These are phyloP conservation scores for Eristalis intricaria DNA, from an alignment of 2,888 invertebrate genomes.

Conservation along the genomic window DNA sequence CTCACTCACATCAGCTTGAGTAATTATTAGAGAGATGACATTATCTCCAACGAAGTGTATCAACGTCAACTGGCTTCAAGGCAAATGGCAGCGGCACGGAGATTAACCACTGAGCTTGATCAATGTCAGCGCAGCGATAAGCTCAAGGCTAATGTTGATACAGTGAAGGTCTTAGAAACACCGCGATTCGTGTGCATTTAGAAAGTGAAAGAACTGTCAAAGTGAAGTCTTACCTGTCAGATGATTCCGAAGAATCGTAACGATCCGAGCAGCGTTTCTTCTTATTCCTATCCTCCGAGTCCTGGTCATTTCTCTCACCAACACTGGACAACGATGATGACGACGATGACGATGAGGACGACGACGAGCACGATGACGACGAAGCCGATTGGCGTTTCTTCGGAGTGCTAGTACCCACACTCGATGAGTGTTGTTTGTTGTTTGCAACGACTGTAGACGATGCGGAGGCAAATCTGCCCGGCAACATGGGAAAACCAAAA, in stretches of 20 bases:
- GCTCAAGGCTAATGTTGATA: background rate
- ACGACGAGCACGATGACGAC: background rate
- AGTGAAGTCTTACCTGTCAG: slow-evolving; percentile 89
- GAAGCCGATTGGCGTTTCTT: slow-evolving; percentile 35
- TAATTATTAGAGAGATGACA: background rate
- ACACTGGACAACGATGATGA: background rate
- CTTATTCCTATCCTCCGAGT: slow-evolving; percentile 86
- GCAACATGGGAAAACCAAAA: slow-evolving; percentile 40
- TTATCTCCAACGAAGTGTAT: background rate
- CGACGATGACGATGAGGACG: background rate
- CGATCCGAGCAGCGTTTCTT: slow-evolving; percentile 94
- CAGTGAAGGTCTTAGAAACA: background rate
- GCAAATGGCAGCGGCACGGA: background rate
- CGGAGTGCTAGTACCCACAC: background rate
- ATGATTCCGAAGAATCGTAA: slow-evolving; percentile 96
- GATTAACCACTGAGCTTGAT: background rate
- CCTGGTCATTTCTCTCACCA: slow-evolving; percentile 19
- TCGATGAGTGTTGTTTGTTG: background rate
- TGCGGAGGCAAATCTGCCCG: slow-evolving; percentile 4
- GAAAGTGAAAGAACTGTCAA: background rate
- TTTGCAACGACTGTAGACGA: slow-evolving; percentile 23
- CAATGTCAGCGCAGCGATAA: background rate
- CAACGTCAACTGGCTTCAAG: background rate
- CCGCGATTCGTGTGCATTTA: too few species aligned
- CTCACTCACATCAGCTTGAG: background rate